Percentiles rank a stretch among this genome's conserved stretches.
Evolutionary conservation across 2,113 vertebrate genomes (phyloP).

Genomic region (Cyanoderma ruficeps): DNA sequence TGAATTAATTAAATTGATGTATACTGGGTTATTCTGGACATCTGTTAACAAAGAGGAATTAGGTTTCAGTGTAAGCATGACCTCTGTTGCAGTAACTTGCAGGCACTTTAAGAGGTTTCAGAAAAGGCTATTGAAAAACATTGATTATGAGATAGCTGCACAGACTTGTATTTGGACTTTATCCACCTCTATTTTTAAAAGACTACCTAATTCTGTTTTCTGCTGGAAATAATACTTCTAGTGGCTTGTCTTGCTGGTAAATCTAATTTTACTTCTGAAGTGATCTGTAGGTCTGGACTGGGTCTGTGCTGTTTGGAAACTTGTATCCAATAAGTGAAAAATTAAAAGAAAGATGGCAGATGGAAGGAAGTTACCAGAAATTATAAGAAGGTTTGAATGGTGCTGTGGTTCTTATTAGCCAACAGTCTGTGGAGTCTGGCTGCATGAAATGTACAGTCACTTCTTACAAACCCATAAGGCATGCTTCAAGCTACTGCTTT

Average conservation of each 20-base stretch:
- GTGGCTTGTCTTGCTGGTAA: neutral
- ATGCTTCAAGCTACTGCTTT: neutral
- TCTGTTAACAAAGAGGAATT: neutral
- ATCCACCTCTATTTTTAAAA: constrained; percentile 13
- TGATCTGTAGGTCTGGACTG: neutral
- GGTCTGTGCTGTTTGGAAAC: neutral
- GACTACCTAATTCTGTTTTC: constrained; percentile 23
- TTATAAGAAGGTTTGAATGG: neutral
- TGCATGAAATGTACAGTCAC: neutral
- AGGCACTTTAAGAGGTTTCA: neutral
- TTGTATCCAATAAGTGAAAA: neutral
- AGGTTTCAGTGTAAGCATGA: neutral
- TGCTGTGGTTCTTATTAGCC: neutral
- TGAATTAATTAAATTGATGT: neutral
- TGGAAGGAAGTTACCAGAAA: constrained; percentile 22
- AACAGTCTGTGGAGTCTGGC: neutral
- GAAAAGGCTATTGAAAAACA: neutral
- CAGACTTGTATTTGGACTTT: neutral
- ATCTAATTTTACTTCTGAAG: constrained; percentile 31
- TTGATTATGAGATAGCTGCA: neutral
- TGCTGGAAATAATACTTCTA: neutral
- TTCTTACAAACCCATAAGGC: neutral
- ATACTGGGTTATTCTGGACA: neutral
- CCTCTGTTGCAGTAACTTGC: neutral
- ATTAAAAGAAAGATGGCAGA: neutral